Conservation (phyloP, 2,888 invertebrate species). For the Drosophila dives region DNA sequence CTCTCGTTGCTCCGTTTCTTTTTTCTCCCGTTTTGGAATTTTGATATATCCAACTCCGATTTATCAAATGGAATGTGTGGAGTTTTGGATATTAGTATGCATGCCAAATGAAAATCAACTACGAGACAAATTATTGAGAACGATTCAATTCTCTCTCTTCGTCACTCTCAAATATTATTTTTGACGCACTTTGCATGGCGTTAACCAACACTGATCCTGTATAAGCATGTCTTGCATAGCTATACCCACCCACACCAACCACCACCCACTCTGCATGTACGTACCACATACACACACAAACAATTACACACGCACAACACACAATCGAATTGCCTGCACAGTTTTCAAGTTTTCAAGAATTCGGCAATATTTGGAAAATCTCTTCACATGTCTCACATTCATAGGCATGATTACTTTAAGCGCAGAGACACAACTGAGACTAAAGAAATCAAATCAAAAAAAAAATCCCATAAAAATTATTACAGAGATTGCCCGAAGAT, state of each 20-base stretch:
- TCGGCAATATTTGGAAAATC: constrained; percentile 38
- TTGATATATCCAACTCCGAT: constrained; percentile 35
- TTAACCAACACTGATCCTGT: constrained; percentile 47
- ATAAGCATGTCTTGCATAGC: constrained; percentile 29
- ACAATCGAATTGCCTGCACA: constrained; percentile 14
- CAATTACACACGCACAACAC: constrained; percentile 3
- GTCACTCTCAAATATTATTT: constrained; percentile 6
- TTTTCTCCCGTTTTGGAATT: constrained; percentile 53
- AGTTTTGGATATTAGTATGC: constrained; percentile 50
- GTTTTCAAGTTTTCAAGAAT: constrained; percentile 37
- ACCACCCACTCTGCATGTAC: constrained; percentile 40
- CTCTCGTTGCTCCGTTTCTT: constrained; percentile 55
- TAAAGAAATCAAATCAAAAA: constrained; percentile 18
- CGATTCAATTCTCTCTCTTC: constrained; percentile 3
- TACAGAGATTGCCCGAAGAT: constrained; percentile 83
- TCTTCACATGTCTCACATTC: constrained; percentile 18
- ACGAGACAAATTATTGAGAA: constrained; percentile 7
- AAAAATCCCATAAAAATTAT: constrained; percentile 54
- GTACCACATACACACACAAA: constrained; percentile 6
- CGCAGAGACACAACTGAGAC: constrained; percentile 27
- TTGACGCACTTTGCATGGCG: constrained; percentile 52
- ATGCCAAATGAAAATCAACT: constrained; percentile 28
- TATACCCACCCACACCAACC: not conserved
- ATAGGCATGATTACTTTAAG: constrained; percentile 49
- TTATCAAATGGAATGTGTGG: constrained; percentile 43